Conservation (phyloP, 2,113 vertebrate species). For the Narcine bancroftii region DNA sequence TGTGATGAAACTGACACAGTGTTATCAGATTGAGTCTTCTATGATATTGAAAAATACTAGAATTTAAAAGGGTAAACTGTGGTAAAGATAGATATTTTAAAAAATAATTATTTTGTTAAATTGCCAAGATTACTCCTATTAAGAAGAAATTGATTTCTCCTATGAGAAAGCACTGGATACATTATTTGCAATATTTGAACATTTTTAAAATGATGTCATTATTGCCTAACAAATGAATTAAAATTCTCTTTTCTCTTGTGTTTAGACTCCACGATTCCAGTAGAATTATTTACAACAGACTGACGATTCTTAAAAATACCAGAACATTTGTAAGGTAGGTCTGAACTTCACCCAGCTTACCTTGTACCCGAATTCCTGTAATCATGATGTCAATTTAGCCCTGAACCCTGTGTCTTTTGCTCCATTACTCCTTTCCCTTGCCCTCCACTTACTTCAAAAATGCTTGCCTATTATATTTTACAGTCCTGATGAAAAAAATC, state of each 20-base stretch:
- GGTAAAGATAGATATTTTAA: neutral
- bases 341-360: neutral
- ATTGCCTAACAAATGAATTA: neutral
- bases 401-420: neutral
- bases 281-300: neutral
- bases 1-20: slow-evolving; percentile 31
- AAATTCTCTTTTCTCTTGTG: neutral
- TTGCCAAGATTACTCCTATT: neutral
- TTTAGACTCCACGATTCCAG: neutral
- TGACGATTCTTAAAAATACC: slow-evolving; percentile 32
- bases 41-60: neutral
- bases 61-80: neutral
- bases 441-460: neutral
- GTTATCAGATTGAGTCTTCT: slow-evolving; percentile 19
- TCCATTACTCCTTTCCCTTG: neutral
- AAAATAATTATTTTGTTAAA: neutral
- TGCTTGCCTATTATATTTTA: neutral
- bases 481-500: neutral
- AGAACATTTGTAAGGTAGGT: slow-evolving; percentile 39
- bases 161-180: neutral
- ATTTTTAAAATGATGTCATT: neutral
- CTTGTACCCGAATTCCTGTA: neutral
- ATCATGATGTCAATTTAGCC: neutral
- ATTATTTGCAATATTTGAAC: neutral
- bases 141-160: neutral